phyloP scores from a whole-genome alignment of 2,797 vertebrate species.

The Pseudopleuronectes americanus region DNA sequence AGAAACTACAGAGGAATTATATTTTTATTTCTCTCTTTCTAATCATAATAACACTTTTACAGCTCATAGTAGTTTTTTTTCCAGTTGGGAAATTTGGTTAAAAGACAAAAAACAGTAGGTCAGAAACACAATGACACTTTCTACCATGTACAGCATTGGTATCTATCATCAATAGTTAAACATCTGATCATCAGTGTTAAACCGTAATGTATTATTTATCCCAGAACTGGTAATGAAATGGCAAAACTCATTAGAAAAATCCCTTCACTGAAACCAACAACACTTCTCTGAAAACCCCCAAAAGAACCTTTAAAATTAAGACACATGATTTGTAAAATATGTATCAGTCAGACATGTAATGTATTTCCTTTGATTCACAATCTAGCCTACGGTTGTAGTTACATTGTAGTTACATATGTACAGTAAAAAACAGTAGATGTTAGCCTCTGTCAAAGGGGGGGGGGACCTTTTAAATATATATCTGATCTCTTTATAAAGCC shows the following conservation, averaged over 20 bases:
- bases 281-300: conserved; percentile 30
- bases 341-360: conserved; percentile 58
- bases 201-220: conserved; percentile 22
- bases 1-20: background rate
- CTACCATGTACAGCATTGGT: conserved; percentile 41
- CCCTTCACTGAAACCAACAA: conserved; percentile 18
- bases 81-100: conserved; percentile 47
- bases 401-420: conserved; percentile 70
- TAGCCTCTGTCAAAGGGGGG: conserved; percentile 35
- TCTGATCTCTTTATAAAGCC: conserved; percentile 71
- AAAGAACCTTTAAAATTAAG: conserved; percentile 66
- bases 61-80: conserved; percentile 20
- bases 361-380: conserved; percentile 66
- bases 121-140: conserved; percentile 44
- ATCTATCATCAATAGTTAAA: conserved; percentile 34
- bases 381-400: conserved; percentile 75
- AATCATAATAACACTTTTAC: conserved; percentile 30
- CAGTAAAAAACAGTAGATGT: conserved; percentile 73
- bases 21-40: background rate
- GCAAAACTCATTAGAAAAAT: conserved; percentile 20
- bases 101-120: conserved; percentile 47
- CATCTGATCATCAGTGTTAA: conserved; percentile 34
- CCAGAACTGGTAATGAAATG: conserved; percentile 29
- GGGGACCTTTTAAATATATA: conserved; percentile 66
- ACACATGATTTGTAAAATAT: conserved; percentile 65